These are phyloP conservation scores for Smittia aterrima DNA, from an alignment of 2,888 invertebrate genomes.

Conservation along the genomic window DNA sequence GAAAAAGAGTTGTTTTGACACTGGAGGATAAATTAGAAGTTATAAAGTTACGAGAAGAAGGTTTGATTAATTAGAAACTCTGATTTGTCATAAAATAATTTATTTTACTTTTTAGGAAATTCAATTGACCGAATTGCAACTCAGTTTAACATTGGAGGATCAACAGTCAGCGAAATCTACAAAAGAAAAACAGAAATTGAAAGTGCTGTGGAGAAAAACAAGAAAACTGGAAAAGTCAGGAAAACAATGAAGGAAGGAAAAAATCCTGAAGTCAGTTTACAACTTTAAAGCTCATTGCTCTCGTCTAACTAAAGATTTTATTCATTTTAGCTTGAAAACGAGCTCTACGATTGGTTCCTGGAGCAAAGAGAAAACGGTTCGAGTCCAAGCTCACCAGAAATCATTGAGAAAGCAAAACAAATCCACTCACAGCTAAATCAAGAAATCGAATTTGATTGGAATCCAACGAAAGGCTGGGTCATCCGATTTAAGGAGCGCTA, in stretches of 20 bases:
- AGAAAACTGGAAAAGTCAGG: not conserved
- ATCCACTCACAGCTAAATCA: not conserved
- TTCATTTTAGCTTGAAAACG: too few species aligned
- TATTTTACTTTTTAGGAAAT: conserved; percentile 12
- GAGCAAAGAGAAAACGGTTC: not conserved
- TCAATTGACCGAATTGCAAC: not conserved
- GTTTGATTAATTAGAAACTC: not conserved
- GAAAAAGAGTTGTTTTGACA: conserved; percentile 24
- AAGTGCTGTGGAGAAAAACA: not conserved
- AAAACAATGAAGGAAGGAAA: not conserved
- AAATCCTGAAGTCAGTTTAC: not conserved
- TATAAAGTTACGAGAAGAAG: not conserved
- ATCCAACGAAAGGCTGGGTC: conserved; percentile 10
- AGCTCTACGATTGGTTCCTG: not conserved
- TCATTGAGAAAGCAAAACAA: not conserved
- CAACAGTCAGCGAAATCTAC: not conserved
- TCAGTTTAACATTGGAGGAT: not conserved
- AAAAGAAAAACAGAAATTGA: not conserved
- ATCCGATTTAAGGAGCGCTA: conserved; percentile 7
- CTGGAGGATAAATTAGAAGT: conserved; percentile 17
- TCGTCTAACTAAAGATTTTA: too few species aligned
- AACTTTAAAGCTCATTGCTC: too few species aligned
- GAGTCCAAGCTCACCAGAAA: not conserved
- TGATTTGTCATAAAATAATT: too few species aligned
- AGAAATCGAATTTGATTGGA: conserved; percentile 7